Evolutionary conservation across 2,113 vertebrate genomes (phyloP).

Genomic region (Uropsilus gracilis): DNA sequence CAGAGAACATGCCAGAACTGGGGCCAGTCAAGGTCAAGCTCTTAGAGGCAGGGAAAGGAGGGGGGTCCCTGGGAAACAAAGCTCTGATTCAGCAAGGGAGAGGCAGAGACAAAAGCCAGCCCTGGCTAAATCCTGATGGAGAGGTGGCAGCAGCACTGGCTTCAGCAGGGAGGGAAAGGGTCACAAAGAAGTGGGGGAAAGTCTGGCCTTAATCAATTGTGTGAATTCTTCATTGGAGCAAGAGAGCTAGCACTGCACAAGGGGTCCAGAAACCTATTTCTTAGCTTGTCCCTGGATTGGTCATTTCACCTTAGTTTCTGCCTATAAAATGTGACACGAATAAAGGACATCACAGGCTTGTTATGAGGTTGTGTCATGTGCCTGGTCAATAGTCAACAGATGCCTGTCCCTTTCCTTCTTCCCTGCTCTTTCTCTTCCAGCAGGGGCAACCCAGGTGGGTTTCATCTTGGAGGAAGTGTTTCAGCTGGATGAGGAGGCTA

Average conservation of each 20-base stretch:
- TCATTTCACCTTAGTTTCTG: too few species aligned
- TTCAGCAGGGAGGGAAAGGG: constrained; percentile 1
- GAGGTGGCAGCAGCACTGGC: constrained; percentile 62
- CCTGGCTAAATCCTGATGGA: neutral
- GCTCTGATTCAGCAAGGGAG: constrained; percentile 54
- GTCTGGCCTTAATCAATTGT: neutral
- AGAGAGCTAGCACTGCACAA: neutral
- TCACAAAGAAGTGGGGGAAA: too few species aligned
- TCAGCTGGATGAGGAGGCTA: neutral
- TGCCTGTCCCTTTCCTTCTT: neutral
- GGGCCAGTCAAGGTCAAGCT: neutral
- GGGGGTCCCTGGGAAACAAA: constrained; percentile 49
- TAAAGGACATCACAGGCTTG: rapidly evolving
- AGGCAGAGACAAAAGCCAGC: constrained; percentile 3
- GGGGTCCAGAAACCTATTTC: neutral
- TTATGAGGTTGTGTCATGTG: neutral
- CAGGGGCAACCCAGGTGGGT: neutral
- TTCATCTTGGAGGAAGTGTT: neutral
- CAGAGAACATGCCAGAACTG: neutral
- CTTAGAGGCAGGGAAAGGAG: constrained; percentile 56
- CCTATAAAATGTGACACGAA: too few species aligned
- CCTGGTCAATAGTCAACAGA: neutral
- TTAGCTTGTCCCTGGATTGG: neutral
- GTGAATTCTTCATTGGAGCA: neutral
- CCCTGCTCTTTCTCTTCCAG: neutral